Evolutionary conservation across 2,113 vertebrate species (phyloP), one percentile per base, ranked within the genome.

Genomic region (Cettia cetti): DNA sequence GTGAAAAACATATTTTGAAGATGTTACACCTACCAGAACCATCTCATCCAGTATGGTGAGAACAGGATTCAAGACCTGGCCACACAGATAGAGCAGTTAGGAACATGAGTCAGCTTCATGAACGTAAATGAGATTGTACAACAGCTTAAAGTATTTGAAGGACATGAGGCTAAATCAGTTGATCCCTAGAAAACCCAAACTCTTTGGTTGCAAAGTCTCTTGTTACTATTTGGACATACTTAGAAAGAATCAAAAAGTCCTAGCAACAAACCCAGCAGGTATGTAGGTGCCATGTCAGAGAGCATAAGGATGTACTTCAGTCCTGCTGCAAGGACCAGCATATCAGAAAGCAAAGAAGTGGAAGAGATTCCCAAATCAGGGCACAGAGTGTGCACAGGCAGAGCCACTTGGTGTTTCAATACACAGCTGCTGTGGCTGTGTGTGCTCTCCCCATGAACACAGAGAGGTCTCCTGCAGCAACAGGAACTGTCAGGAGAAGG

Each of bases 341-440:
- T 6, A 12, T 45, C n/a, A 61, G 71, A 70, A 65, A 87, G 20
- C 0, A 9, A 72, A 40, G 21, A 75, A 8, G 7, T 24, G 24
- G 50, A 89, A 50, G 27, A 15, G 11, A 18, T 7, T 75, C 56
- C 65, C 37, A 22, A 75, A 75, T 35, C 49, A 26, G 52, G 24
- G 30, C 47, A 59, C 35, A 39, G 49, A 72, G 42, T 1, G 2
- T 8, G 39, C 24, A 33, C 0, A 4, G 28, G 11, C 44, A 84
- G 40, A 79, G 10, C 7, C 23, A 21, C 30, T 72, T 35, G 1
- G 8, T 2, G 1, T 57, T 90, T 60, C 0, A 0, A 31, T 11
- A 16, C 22, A 9, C 30, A 82, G 57, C 63, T 82, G 31, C 37
- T 50, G 31, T 54, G 61, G 63, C 45, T 12, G 7, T 1, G 4